Conservation (phyloP, 2,113 vertebrate genomes). For the Oenanthe oenanthe region DNA sequence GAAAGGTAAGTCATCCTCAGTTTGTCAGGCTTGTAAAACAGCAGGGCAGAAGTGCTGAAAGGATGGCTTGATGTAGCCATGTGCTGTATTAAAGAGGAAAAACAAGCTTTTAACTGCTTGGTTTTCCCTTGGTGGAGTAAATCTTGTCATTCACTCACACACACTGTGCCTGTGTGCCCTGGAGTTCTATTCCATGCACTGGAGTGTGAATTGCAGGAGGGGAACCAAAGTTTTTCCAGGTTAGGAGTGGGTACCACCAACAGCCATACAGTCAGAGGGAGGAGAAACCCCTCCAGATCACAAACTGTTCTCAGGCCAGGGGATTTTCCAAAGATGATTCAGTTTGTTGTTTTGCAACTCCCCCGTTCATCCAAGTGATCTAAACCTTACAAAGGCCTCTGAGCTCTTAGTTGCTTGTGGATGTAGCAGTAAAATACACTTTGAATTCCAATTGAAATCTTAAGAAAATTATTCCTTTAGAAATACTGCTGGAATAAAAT, state of each 20-base stretch:
- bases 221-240: not conserved
- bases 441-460: not conserved
- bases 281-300: not conserved
- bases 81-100: not conserved
- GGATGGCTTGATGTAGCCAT: not conserved
- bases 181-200: not conserved
- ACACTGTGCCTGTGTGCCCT: rapidly evolving
- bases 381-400: not conserved
- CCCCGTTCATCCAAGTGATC: not conserved
- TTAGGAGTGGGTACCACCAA: not conserved
- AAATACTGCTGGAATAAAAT: not conserved
- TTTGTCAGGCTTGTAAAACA: not conserved
- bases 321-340: not conserved
- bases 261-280: not conserved
- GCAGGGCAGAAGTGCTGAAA: not conserved
- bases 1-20: not conserved
- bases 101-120: not conserved
- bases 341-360: not conserved
- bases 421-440: not conserved
- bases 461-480: not conserved
- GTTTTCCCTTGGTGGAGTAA: not conserved
- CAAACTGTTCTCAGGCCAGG: not conserved
- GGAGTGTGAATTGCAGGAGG: not conserved
- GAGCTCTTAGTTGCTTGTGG: not conserved
- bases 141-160: too few species aligned